These are phyloP conservation scores for Rhombomys opimus DNA, from an alignment of 2,113 vertebrate species.

Conservation along the genomic window DNA sequence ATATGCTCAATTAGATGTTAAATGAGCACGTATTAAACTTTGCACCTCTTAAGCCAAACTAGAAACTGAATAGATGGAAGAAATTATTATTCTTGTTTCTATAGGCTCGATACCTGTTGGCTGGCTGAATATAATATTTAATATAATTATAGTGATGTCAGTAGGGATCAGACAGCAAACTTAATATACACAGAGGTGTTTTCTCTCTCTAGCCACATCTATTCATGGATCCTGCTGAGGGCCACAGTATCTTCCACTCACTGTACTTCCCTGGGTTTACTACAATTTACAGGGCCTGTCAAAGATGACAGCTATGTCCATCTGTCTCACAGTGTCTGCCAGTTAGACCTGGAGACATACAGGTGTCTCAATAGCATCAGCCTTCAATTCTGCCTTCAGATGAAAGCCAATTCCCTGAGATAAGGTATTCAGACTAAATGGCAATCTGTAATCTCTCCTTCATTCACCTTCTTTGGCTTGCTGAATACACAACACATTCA, in stretches of 20 bases:
- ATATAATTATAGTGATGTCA: not conserved
- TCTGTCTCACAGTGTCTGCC: constrained; percentile 36
- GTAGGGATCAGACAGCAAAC: not conserved
- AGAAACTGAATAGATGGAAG: not conserved
- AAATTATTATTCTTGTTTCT: constrained; percentile 20
- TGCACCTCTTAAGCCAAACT: not conserved
- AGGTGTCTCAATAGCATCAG: constrained; percentile 54
- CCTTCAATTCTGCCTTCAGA: constrained; percentile 41
- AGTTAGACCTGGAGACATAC: constrained; percentile 24
- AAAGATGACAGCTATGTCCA: not conserved
- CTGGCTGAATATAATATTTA: not conserved
- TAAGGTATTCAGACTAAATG: constrained; percentile 39
- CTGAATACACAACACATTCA: not conserved
- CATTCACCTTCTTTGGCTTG: constrained; percentile 63
- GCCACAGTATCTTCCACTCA: not conserved
- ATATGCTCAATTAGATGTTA: not conserved
- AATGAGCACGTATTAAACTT: not conserved
- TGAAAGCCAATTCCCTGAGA: constrained; percentile 59
- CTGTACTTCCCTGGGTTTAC: not conserved
- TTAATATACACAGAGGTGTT: not conserved
- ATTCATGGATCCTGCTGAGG: not conserved
- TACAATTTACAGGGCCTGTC: not conserved
- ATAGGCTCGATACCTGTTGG: not conserved
- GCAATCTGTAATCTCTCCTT: constrained; percentile 44
- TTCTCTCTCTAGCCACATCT: constrained; percentile 13